Evolutionary conservation across 2,888 invertebrate species (phyloP).

Genomic region (Leucoma salicis): DNA sequence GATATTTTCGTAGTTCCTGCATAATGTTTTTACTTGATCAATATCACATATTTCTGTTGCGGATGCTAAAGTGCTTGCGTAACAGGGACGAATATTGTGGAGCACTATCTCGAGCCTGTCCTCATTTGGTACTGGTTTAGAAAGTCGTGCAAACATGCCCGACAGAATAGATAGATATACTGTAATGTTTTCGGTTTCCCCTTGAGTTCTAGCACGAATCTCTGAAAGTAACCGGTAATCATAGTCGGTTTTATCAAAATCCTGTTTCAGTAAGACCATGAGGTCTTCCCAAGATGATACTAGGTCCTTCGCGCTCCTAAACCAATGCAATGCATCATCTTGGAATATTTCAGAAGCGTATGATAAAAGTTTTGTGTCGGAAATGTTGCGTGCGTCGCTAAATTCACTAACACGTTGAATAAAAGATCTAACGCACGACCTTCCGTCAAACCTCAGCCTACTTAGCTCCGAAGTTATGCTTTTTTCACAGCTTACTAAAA

Average conservation of each 20-base stretch:
- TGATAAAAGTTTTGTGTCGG: neutral
- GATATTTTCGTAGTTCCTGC: neutral
- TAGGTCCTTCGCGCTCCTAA: neutral
- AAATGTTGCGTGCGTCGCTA: no score
- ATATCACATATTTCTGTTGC: neutral
- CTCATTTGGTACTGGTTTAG: neutral
- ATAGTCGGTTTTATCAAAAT: neutral
- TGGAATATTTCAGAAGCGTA: neutral
- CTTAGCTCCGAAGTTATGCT: no score
- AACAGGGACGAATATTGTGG: conserved; percentile 1
- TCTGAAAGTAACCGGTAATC: neutral
- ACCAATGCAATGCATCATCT: neutral
- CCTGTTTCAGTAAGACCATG: neutral
- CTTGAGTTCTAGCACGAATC: neutral
- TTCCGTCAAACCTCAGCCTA: no score
- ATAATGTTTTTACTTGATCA: neutral
- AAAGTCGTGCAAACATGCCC: neutral
- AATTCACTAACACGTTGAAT: no score
- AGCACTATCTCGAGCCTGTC: neutral
- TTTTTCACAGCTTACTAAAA: no score
- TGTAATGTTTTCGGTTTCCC: neutral
- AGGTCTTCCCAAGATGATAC: neutral
- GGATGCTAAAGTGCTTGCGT: neutral
- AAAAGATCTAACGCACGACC: no score
- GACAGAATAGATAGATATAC: neutral